These are phyloP conservation scores for Sisor rabdophorus DNA, from an alignment of 2,113 vertebrate species.

Conservation along the genomic window DNA sequence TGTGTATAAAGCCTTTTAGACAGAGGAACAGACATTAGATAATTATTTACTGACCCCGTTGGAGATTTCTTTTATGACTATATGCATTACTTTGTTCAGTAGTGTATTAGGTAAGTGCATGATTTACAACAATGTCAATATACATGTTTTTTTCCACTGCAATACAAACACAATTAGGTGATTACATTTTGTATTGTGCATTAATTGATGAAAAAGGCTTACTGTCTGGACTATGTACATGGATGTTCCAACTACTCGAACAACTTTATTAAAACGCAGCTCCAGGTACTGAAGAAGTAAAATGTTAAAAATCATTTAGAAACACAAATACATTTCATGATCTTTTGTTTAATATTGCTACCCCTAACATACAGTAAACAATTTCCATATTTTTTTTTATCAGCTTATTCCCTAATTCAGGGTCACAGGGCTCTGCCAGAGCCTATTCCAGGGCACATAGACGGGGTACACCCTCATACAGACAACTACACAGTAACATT, in stretches of 20 bases:
- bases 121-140: not conserved
- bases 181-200: slow-evolving; percentile 24
- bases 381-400: too few relatives aligned
- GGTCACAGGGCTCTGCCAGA: too few relatives aligned
- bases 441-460: too few relatives aligned
- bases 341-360: not conserved
- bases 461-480: too few relatives aligned
- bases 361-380: not conserved
- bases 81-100: slow-evolving; percentile 2
- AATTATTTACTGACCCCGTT: slow-evolving; percentile 51
- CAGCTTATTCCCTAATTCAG: too few relatives aligned
- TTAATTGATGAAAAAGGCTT: slow-evolving; percentile 39
- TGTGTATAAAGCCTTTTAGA: slow-evolving; percentile 69
- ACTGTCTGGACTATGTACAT: slow-evolving; percentile 76
- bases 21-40: slow-evolving; percentile 58
- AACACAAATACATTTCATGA: not conserved
- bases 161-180: not conserved
- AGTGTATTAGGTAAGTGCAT: slow-evolving; percentile 18
- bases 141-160: slow-evolving; percentile 30
- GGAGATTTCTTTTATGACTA: slow-evolving; percentile 15
- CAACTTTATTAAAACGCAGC: slow-evolving; percentile 64
- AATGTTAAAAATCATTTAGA: slow-evolving; percentile 11
- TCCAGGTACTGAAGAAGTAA: slow-evolving; percentile 70
- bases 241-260: slow-evolving; percentile 68
- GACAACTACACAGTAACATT: too few relatives aligned